Evolutionary conservation across 2,797 vertebrate genomes (phyloP).

Genomic region (Oreortyx pictus): DNA sequence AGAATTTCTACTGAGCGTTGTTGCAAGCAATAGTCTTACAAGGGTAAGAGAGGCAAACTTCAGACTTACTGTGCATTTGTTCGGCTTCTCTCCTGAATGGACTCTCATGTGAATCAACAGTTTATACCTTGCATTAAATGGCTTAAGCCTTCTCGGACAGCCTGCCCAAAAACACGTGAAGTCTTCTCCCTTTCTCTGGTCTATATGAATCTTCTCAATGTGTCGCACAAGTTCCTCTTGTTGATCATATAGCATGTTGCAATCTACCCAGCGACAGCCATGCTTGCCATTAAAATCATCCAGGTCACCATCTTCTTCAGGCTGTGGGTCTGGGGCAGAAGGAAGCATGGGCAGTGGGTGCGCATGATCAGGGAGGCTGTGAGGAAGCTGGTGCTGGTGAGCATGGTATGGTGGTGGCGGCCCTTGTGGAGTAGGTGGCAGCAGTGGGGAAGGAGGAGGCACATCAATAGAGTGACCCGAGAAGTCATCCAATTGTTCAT

Average conservation of each 20-base stretch:
- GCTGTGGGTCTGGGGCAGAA: constrained; percentile 71
- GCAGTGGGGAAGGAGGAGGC: constrained; percentile 42
- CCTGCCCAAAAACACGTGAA: constrained; percentile 96
- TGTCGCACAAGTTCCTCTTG: constrained; percentile 94
- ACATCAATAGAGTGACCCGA: constrained; percentile 22
- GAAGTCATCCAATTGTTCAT: constrained; percentile 73
- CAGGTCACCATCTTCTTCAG: constrained; percentile 88
- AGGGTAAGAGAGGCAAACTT: not conserved
- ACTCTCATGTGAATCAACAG: constrained; percentile 98
- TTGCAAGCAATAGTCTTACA: not conserved
- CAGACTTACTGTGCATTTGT: constrained; percentile 94
- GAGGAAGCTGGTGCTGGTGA: constrained; percentile 80
- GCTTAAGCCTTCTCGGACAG: constrained; percentile 92
- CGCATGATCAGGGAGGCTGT: constrained; percentile 38
- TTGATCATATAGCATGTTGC: constrained; percentile 86
- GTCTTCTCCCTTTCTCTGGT: constrained; percentile 95
- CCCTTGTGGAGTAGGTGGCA: constrained; percentile 78
- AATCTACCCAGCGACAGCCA: constrained; percentile 91
- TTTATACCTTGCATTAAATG: constrained; percentile 98
- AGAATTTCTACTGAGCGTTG: not conserved
- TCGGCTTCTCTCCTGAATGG: constrained; percentile 98
- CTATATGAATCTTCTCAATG: constrained; percentile 95
- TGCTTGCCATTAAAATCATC: constrained; percentile 83
- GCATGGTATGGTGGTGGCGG: constrained; percentile 92
- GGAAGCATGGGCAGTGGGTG: constrained; percentile 61